phyloP scores from a whole-genome alignment of 1,140 invertebrate species.

The Arion vulgaris region DNA sequence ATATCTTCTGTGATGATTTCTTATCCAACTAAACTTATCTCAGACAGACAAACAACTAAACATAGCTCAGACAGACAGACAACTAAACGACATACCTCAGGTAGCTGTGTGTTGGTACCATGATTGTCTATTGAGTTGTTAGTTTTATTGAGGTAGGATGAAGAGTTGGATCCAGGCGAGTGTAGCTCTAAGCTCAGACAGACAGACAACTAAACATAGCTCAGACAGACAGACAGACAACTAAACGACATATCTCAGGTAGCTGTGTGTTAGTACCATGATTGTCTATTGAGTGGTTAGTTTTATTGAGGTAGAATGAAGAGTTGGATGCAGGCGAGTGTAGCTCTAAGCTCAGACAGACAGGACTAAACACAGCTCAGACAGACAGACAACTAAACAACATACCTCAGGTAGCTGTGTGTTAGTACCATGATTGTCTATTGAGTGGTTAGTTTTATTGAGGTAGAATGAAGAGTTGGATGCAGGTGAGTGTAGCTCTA shows the following conservation, averaged over 20 bases:
- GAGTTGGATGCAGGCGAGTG: constrained; percentile 83
- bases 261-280: constrained; percentile 67
- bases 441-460: constrained; percentile 83
- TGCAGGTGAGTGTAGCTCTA: constrained; percentile 80
- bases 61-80: too few relatives aligned
- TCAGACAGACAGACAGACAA: too few relatives aligned
- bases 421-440: constrained; percentile 75
- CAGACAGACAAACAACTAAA: too few relatives aligned
- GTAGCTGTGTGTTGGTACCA: too few relatives aligned
- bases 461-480: constrained; percentile 83
- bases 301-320: constrained; percentile 84
- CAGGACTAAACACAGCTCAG: too few relatives aligned
- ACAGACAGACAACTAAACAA: too few relatives aligned
- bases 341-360: constrained; percentile 78
- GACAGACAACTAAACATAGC: too few relatives aligned
- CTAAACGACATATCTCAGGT: constrained; percentile 36
- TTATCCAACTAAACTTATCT: too few relatives aligned
- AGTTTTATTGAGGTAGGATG: constrained; percentile 85
- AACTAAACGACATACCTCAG: constrained; percentile 9
- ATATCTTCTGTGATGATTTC: too few relatives aligned
- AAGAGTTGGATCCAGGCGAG: too few relatives aligned
- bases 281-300: constrained; percentile 81
- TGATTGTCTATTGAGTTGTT: too few relatives aligned
- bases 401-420: constrained; percentile 60
- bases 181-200: too few relatives aligned